Evolutionary conservation across 2,113 vertebrate genomes (phyloP).

Genomic region (Anser brachyrhynchus): DNA sequence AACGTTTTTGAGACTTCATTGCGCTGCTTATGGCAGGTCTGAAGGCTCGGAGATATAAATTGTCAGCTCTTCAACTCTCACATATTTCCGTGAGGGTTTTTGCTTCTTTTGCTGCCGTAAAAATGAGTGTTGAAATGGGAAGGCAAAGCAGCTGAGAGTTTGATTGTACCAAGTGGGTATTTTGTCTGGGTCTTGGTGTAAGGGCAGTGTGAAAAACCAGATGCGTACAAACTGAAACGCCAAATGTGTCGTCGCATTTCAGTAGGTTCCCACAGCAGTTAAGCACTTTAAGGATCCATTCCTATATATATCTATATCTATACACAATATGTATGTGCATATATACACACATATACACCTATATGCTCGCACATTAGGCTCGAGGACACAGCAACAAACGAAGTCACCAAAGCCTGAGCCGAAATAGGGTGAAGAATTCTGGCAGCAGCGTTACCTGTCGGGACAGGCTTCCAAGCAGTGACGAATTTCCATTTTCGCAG

Average conservation of each 20-base stretch:
- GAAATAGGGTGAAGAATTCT: not conserved
- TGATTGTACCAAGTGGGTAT: accelerated
- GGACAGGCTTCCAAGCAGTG: not conserved
- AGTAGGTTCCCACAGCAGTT: not conserved
- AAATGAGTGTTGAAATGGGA: not conserved
- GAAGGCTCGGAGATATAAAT: not conserved
- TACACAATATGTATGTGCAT: accelerated
- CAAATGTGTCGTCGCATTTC: not conserved
- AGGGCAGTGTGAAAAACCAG: accelerated
- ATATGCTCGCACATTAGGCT: accelerated
- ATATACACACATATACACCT: accelerated
- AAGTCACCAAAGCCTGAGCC: accelerated
- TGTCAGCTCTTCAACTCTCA: not conserved
- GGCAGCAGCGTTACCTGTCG: not conserved
- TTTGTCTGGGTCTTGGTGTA: not conserved
- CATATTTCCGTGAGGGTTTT: accelerated
- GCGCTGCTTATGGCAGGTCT: not conserved
- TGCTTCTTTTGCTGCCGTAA: not conserved
- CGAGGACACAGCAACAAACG: accelerated
- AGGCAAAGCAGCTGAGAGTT: not conserved
- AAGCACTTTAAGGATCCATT: not conserved
- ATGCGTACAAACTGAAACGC: accelerated
- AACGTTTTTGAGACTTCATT: not conserved
- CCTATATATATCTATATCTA: accelerated
- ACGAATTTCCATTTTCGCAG: not conserved